Evolutionary conservation across 2,888 invertebrate genomes (phyloP), one percentile per base, ranked within the genome.

Genomic region (Ochropleura leucogaster): DNA sequence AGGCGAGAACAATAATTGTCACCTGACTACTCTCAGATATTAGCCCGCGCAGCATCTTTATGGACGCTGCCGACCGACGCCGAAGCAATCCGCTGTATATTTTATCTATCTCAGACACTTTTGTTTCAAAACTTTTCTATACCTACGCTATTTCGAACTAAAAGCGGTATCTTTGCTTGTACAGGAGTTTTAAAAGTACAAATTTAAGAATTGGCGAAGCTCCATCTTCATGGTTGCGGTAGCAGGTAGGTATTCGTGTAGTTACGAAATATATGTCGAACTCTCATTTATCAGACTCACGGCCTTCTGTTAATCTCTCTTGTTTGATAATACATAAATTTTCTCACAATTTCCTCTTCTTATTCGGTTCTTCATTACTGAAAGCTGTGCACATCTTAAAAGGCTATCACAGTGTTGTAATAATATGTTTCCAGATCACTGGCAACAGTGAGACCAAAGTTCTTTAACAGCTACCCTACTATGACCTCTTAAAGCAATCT

Each of bases 21-120:
- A 89, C 88, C 88, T 89, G 86, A 80, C 79, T 80, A 80, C 87
- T 85, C 83, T 77, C 79, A 83, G 84, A 87, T 90, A 90, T 90
- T 91, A 90, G 82, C 84, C 65, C 60, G 69, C 72, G 85, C 89
- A 65, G 65, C 44, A 81, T 76, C 62, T 91, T 90, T 91, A 91
- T 88, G 83, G 79, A 74, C 53, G 68, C 57, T 77, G 72, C 63
- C 80, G 74, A 67, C 76, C 75, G 72, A 74, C 79, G 68, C 74
- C 77, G 68, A 62, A 76, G 72, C 80, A 79, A 85, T 85, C 79
- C 78, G 47, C 74, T 74, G 71, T 76, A 82, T 80, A 85, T 84
- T 85, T 83, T 82, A 78, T 74, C 76, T 72, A 65, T 68, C 73
- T 63, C 71, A 57, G 55, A 69, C 70, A 60, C 82, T 77, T 78